These are phyloP conservation scores for Heliconius eleuchia DNA, from an alignment of 1,140 invertebrate species.

Conservation along the genomic window DNA sequence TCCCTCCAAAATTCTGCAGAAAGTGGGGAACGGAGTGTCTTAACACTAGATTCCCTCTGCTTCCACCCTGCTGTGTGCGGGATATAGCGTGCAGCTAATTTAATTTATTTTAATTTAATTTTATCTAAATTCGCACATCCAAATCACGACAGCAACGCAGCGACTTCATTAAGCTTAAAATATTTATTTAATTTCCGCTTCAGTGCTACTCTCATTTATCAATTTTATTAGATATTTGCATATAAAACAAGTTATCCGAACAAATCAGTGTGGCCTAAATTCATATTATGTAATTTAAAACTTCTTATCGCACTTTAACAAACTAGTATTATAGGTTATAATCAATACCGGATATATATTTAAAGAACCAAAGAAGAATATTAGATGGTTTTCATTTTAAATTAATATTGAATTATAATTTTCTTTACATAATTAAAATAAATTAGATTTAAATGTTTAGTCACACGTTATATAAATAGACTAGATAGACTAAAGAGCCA, in stretches of 20 bases:
- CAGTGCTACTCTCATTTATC: background rate
- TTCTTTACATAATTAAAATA: background rate
- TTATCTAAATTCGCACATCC: background rate
- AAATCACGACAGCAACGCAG: background rate
- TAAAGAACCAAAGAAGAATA: background rate
- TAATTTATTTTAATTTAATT: too few species aligned
- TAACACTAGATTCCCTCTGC: too few species aligned
- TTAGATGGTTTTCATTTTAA: background rate
- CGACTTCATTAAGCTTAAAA: background rate
- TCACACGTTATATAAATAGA: too few species aligned
- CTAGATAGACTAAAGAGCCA: too few species aligned
- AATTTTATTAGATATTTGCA: conserved; percentile 2
- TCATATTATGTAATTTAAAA: conserved; percentile 3
- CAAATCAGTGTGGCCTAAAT: background rate
- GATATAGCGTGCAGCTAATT: too few species aligned
- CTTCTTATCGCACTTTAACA: background rate
- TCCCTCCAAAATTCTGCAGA: too few species aligned
- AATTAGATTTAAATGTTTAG: too few species aligned
- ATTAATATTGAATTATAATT: background rate
- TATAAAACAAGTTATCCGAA: background rate
- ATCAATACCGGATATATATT: background rate
- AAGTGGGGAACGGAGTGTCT: too few species aligned
- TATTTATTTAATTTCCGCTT: background rate
- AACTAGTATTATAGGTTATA: background rate
- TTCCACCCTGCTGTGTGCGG: too few species aligned